Percentiles rank a stretch among this genome's conserved stretches.
phyloP scores from a whole-genome alignment of 2,113 vertebrate genomes.

The Erpornis zantholeuca region DNA sequence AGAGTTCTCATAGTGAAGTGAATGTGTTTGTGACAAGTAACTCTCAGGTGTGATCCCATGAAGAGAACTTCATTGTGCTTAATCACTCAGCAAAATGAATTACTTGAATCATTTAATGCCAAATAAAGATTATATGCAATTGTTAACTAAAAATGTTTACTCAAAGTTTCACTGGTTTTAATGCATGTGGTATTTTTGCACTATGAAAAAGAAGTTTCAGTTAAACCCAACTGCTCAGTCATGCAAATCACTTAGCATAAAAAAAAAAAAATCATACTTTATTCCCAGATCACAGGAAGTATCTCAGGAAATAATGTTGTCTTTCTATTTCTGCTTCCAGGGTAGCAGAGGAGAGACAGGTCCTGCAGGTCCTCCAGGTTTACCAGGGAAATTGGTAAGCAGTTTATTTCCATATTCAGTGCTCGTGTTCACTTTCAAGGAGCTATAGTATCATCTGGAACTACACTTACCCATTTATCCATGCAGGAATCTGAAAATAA shows the following conservation, averaged over 20 bases:
- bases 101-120: neutral
- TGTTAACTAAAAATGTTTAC: neutral
- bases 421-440: neutral
- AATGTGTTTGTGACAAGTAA: neutral
- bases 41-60: neutral
- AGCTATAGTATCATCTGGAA: neutral
- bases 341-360: constrained; percentile 85
- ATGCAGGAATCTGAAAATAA: neutral
- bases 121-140: neutral
- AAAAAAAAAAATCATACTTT: neutral
- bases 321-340: constrained; percentile 64
- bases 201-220: neutral
- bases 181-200: neutral
- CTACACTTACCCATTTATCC: neutral
- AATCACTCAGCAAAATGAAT: neutral
- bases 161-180: neutral
- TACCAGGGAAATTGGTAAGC: constrained; percentile 88
- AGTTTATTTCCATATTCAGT: neutral
- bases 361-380: constrained; percentile 82
- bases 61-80: neutral
- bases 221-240: neutral
- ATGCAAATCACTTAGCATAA: neutral
- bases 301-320: constrained; percentile 3
- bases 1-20: neutral
- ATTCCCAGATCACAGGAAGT: neutral